Base-by-base conservation (phyloP, 2,797 vertebrate genomes). In the Meda fulgida region DNA sequence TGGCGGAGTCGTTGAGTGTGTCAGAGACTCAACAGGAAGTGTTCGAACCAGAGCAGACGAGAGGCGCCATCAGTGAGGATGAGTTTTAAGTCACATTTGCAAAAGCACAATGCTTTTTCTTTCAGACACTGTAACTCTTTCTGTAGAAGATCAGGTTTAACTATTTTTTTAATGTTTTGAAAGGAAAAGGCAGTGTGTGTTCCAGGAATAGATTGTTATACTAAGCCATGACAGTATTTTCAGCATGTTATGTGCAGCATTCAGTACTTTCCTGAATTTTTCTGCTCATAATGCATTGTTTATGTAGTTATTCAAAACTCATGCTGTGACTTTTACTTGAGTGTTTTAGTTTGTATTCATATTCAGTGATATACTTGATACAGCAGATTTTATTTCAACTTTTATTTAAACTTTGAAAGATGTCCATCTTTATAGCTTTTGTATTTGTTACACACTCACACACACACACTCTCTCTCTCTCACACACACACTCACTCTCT, bases 1-100 rank as follows among this genome's bases (percentile, higher is more conserved):
- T 97, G 84, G 93, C 92, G 40, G 91, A 93, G 26, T 82, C 89
- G 0, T 85, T 95, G 87, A 92, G 87, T 1, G 65, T 96, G 55
- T 94, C 93, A 7, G 84, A 88, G 38, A 72, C 81, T 79, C 76
- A 38, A 26, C 80, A 46, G 69, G 73, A 75, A 26, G 19, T 11
- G 10, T 38, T 10, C 46, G 91, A 93, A 77, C 87, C 86, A 51
- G 38, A 72, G 43, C 71, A 40, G 86, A 90, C 78, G 26, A 79
- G 60, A 69, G 78, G 19, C 29, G 89, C 88, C 71, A 66, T 79
- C 70, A 94, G 94, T 81, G 94, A 94, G 80, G 93, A 95, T 80
- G 93, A 94, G n/a, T 95, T 95, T 85, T 95, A 31, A 21, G 38
- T 58, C 51, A 29, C 43, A 10, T 72, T 60, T 84, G 16, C 53